Evolutionary conservation across 1,140 invertebrate species (phyloP).

Genomic region (Hycleus phaleratus): DNA sequence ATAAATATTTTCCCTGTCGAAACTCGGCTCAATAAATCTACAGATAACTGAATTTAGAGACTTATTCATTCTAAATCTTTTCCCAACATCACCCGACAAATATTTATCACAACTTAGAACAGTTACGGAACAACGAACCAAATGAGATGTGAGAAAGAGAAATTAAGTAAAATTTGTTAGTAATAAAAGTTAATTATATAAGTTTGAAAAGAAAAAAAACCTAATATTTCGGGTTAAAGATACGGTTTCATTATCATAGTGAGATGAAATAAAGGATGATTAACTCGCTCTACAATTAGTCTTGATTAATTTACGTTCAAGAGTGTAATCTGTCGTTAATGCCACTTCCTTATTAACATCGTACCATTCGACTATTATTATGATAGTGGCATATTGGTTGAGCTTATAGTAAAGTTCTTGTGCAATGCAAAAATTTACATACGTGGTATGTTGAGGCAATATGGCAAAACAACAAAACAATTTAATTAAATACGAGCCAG

Average conservation of each 20-base stretch:
- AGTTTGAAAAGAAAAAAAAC: too few species aligned
- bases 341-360: slow-evolving; percentile 1
- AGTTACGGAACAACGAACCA: too few species aligned
- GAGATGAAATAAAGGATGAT: slow-evolving; percentile 1
- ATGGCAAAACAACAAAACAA: background rate
- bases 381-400: background rate
- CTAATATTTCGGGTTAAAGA: too few species aligned
- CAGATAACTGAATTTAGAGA: slow-evolving; percentile 23
- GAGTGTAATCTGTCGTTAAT: slow-evolving; percentile 8
- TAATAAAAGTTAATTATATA: too few species aligned
- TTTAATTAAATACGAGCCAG: slow-evolving; percentile 1
- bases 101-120: too few species aligned
- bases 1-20: slow-evolving; percentile 29
- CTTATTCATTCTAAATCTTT: slow-evolving; percentile 14
- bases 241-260: too few species aligned
- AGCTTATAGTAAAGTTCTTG: too few species aligned
- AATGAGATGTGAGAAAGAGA: too few species aligned
- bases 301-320: slow-evolving; percentile 14
- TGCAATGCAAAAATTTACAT: too few species aligned
- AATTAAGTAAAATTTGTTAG: too few species aligned
- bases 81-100: too few species aligned
- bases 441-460: too few species aligned
- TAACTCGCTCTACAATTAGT: slow-evolving; percentile 10
- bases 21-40: slow-evolving; percentile 26
- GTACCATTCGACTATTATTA: background rate